Evolutionary conservation across 2,797 vertebrate species (phyloP).

Genomic region (Tangara arthus): DNA sequence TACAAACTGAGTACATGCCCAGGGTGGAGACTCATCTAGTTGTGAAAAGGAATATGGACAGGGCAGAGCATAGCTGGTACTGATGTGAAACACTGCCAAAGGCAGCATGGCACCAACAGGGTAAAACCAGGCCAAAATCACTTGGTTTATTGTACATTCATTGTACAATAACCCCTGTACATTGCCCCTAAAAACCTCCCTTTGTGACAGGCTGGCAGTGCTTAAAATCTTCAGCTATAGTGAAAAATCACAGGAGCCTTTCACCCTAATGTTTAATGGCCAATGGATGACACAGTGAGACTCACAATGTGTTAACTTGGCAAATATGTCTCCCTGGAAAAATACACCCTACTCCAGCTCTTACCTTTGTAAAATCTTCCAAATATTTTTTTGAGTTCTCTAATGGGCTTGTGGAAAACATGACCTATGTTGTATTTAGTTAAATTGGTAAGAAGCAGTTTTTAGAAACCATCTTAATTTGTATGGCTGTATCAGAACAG

Average conservation of each 20-base stretch:
- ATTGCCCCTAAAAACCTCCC: background rate
- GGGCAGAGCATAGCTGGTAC: background rate
- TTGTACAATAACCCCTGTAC: background rate
- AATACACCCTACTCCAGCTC: background rate
- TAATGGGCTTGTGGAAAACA: background rate
- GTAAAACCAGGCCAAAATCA: background rate
- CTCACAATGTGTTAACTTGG: background rate
- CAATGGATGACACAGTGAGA: background rate
- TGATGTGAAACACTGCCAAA: background rate
- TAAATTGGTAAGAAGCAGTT: slow-evolving; percentile 20
- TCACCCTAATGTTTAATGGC: background rate
- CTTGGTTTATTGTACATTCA: background rate
- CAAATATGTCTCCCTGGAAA: background rate
- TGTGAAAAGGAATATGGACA: background rate
- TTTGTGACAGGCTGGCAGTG: background rate
- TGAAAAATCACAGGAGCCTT: background rate
- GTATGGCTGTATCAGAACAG: background rate
- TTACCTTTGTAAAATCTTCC: background rate
- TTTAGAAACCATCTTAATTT: background rate
- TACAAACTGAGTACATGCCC: background rate
- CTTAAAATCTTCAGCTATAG: background rate
- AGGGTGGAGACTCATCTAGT: background rate
- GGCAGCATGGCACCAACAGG: background rate
- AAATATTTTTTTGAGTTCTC: background rate
- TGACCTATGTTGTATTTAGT: background rate